Conservation (phyloP, 2,888 invertebrate genomes). For the Automeris io region DNA sequence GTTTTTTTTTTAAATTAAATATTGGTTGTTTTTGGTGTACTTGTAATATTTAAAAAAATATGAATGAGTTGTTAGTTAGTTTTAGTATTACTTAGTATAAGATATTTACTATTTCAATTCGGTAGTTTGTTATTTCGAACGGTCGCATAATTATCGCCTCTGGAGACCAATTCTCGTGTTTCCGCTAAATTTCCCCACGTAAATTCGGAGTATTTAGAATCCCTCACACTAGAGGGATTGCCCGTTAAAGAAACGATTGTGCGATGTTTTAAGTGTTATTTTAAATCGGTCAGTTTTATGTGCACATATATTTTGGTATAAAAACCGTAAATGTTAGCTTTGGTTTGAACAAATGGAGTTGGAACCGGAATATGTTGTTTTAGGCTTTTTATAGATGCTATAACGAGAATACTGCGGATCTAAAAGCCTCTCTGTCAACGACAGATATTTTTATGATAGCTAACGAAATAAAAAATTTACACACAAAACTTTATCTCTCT, state of each 20-base stretch:
- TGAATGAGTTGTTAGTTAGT: too few relatives aligned
- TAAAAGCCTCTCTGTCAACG: too few relatives aligned
- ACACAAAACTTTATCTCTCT: too few relatives aligned
- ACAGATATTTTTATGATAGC: too few relatives aligned
- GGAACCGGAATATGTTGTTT: constrained; percentile 15
- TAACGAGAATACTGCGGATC: too few relatives aligned
- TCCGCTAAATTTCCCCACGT: constrained; percentile 28
- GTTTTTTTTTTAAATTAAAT: not conserved
- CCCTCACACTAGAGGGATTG: constrained; percentile 9
- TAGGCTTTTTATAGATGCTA: constrained; percentile 16
- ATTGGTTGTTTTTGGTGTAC: too few relatives aligned
- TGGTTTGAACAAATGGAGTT: constrained; percentile 19
- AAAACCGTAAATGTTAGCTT: constrained; percentile 27
- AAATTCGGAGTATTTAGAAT: constrained; percentile 23
- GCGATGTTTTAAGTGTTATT: constrained; percentile 30
- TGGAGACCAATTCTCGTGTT: constrained; percentile 24
- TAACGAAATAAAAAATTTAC: too few relatives aligned
- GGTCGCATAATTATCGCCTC: constrained; percentile 26
- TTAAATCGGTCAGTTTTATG: constrained; percentile 25
- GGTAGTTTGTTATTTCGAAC: not conserved
- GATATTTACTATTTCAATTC: constrained; percentile 6
- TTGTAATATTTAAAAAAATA: too few relatives aligned
- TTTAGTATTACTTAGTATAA: not conserved
- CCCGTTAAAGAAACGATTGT: constrained; percentile 33
- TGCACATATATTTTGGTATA: constrained; percentile 25